These are phyloP conservation scores for Malacoctenus gilli DNA, from an alignment of 2,797 vertebrate species.

Conservation along the genomic window DNA sequence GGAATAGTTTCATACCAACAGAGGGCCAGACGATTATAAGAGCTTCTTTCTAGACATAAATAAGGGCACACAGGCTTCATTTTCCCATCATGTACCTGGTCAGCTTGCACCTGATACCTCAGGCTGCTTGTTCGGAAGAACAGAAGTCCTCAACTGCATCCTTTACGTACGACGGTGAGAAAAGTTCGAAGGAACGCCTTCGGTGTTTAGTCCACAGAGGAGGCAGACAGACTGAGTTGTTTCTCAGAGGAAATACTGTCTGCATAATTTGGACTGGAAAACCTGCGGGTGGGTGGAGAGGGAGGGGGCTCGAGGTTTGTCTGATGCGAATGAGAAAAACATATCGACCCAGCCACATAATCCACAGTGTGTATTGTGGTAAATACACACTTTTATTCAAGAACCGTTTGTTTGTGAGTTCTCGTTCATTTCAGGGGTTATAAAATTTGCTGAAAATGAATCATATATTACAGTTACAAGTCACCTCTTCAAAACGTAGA, in stretches of 20 bases:
- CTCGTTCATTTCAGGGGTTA: too few species aligned
- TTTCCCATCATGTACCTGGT: conserved; percentile 46
- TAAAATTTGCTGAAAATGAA: too few species aligned
- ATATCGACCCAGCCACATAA: conserved; percentile 40
- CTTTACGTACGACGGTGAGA: neutral
- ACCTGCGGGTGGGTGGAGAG: conserved; percentile 21
- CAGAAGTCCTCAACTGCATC: conserved; percentile 17
- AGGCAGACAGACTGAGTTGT: conserved; percentile 34
- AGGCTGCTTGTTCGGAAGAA: neutral
- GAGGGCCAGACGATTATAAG: conserved; percentile 57
- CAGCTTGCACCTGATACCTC: conserved; percentile 24
- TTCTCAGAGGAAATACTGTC: conserved; percentile 62
- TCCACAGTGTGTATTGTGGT: conserved; percentile 24
- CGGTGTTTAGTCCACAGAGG: conserved; percentile 26
- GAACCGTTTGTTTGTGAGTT: neutral
- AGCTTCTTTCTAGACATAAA: conserved; percentile 53
- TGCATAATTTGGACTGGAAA: conserved; percentile 65
- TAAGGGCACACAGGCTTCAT: conserved; percentile 31
- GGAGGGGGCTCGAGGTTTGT: conserved; percentile 15
- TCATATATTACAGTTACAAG: too few species aligned
- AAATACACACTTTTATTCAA: neutral
- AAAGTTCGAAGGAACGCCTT: conserved; percentile 8
- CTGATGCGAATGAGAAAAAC: conserved; percentile 57
- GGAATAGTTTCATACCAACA: conserved; percentile 61
- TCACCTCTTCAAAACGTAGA: too few species aligned